Evolutionary conservation across 2,888 invertebrate species (phyloP).

Genomic region (Lordiphosa fenestrarum): DNA sequence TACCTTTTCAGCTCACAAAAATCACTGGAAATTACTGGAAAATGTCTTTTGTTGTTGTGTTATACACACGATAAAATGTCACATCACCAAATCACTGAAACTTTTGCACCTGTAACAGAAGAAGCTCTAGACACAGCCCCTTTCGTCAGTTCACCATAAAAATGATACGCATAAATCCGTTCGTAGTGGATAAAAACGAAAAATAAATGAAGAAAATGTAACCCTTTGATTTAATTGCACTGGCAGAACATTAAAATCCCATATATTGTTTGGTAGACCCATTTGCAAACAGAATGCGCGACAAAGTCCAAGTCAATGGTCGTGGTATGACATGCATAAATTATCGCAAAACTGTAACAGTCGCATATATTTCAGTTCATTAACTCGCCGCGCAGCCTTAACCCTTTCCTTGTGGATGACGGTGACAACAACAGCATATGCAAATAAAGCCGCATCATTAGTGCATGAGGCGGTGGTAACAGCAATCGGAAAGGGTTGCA

Average conservation of each 20-base stretch:
- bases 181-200: neutral
- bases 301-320: slow-evolving; percentile 60
- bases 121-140: slow-evolving; percentile 6
- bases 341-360: slow-evolving; percentile 56
- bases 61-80: too few species aligned
- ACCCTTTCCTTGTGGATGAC: slow-evolving; percentile 34
- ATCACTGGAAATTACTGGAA: too few species aligned
- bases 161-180: slow-evolving; percentile 1
- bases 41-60: too few species aligned
- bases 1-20: too few species aligned
- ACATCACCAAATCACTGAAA: slow-evolving; percentile 12
- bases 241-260: slow-evolving; percentile 38
- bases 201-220: neutral
- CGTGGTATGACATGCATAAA: slow-evolving; percentile 63
- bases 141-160: neutral
- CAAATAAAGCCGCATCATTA: slow-evolving; percentile 73
- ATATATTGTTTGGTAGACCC: neutral
- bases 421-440: slow-evolving; percentile 49
- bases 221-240: slow-evolving; percentile 31
- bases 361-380: slow-evolving; percentile 67
- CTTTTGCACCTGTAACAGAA: slow-evolving; percentile 50
- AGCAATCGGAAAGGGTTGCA: slow-evolving; percentile 53
- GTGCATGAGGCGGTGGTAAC: slow-evolving; percentile 38
- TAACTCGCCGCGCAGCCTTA: slow-evolving; percentile 36
- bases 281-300: neutral